Conservation (phyloP, 30 jellyfish, hydroid and myxozoan genomes). For the Chrysaora quinquecirrha region DNA sequence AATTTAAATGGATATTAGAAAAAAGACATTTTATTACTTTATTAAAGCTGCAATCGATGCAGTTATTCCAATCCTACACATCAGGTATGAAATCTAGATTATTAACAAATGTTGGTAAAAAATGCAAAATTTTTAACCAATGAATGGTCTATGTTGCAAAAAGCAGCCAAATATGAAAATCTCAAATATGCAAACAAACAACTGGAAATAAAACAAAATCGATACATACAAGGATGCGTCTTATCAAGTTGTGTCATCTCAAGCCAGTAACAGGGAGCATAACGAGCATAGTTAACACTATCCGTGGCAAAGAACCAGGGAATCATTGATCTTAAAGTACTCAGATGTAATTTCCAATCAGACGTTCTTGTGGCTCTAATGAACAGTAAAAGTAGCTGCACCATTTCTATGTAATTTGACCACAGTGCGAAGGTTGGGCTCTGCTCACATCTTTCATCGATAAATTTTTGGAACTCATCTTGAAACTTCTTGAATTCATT, state of each 20-base stretch:
- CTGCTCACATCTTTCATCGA: slow-evolving; percentile 13
- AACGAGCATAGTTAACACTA: slow-evolving; percentile 57
- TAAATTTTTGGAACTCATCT: slow-evolving; percentile 18
- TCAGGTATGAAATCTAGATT: too few species aligned
- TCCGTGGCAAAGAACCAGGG: slow-evolving; percentile 79
- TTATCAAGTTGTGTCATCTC: slow-evolving; percentile 56
- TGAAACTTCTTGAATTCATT: slow-evolving; percentile 6
- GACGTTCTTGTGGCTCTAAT: slow-evolving; percentile 72
- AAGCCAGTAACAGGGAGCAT: slow-evolving; percentile 62
- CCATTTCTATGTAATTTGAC: slow-evolving; percentile 68
- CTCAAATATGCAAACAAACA: neutral
- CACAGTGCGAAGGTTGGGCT: slow-evolving; percentile 64
- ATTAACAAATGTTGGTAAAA: too few species aligned
- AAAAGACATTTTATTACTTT: too few species aligned
- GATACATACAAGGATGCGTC: slow-evolving; percentile 73
- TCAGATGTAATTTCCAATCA: slow-evolving; percentile 69
- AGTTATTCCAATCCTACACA: too few species aligned
- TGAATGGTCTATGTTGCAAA: too few species aligned
- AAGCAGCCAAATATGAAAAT: too few species aligned
- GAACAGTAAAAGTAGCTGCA: slow-evolving; percentile 56
- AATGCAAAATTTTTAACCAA: too few species aligned
- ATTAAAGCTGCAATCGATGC: too few species aligned
- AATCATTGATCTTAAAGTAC: slow-evolving; percentile 66
- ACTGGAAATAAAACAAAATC: neutral
- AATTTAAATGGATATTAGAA: too few species aligned